These are phyloP conservation scores for Drosophila triauraria DNA, from an alignment of 1,140 invertebrate species.

Conservation along the genomic window DNA sequence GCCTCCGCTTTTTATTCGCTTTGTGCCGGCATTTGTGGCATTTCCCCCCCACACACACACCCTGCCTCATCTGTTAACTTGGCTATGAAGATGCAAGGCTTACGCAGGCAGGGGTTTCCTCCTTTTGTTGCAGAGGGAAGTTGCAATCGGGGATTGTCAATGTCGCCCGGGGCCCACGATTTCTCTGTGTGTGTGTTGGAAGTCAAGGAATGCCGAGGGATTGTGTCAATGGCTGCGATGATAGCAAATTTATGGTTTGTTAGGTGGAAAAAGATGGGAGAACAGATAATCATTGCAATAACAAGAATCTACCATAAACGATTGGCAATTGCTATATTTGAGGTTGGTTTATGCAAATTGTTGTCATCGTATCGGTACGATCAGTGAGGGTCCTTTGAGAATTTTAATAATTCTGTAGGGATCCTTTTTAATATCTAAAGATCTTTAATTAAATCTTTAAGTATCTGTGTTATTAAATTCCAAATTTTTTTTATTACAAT, in stretches of 20 bases:
- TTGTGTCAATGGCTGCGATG: slow-evolving; percentile 17
- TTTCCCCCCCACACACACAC: slow-evolving; percentile 8
- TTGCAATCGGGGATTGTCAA: slow-evolving; percentile 41
- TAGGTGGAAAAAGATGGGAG: slow-evolving; percentile 14
- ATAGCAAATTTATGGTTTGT: slow-evolving; percentile 33
- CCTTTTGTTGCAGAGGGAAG: slow-evolving; percentile 43
- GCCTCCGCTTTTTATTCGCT: slow-evolving; percentile 51
- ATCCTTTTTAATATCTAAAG: not conserved
- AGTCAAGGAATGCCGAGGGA: slow-evolving; percentile 29
- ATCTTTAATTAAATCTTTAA: not conserved
- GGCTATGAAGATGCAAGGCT: slow-evolving; percentile 54
- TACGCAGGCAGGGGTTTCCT: slow-evolving; percentile 29
- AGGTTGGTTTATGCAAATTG: not conserved
- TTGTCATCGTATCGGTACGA: no score
- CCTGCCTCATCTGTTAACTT: slow-evolving; percentile 34
- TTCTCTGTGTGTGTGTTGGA: not conserved
- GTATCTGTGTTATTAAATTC: no score
- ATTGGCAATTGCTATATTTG: not conserved
- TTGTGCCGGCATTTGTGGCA: slow-evolving; percentile 67
- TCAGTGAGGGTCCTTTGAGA: no score
- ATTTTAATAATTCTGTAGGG: no score
- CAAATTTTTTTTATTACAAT: no score
- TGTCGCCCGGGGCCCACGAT: slow-evolving; percentile 33
- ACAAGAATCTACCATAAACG: slow-evolving; percentile 3
- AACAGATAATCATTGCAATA: slow-evolving; percentile 17